Evolutionary conservation across 2,888 invertebrate species (phyloP), one percentile per base, ranked within the genome.

Genomic region (Luperina nickerlii): DNA sequence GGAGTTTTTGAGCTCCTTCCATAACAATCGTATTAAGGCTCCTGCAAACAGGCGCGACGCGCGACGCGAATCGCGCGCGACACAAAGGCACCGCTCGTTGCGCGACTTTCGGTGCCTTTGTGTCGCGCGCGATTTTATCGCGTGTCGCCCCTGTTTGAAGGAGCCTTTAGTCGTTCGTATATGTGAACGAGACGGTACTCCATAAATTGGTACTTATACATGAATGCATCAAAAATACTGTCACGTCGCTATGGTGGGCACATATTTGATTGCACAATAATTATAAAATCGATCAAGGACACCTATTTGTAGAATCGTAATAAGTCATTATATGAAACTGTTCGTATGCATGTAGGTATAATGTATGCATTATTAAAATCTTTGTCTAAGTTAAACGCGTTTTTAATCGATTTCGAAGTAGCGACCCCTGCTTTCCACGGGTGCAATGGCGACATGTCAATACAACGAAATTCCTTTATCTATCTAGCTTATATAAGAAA

Each of bases 271-370:
- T 32, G 66, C 18, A 71, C 67, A 63, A 71, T 66, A 67, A 79
- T 79, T 27, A 54, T 84, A 20, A 45, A 71, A 82, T 79, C 84
- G 80, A 79, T 84, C 42, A 71, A n/a, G 66, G 20, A 38, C 63
- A 57, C 9, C 38, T 78, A 72, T 6, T 13, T 15, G 51, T 51
- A 45, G 15, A 38, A 42, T 62, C 20, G 45, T 32, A 38, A 70
- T 54, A 45, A 15, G 32, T 32, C 15, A 45, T 54, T 63, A 27
- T 63, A 73, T 18, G 1, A 32, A 78, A 20, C n/a, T 24, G 20
- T 32, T 20, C 5, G 45, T 45, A 5, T 70, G 20, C 32, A 65
- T 38, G 9, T 66, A 1, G 11, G 45, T 74, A n/a, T 38, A 0
- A 20, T 27, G 51, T 32, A 13, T 71, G 13, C 27, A 42, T 45